A percentile compares a stretch with the other conserved stretches of the same genome.
Conservation (phyloP, 64 coral and sea anemone genomes). For the Acropora tenuis region DNA sequence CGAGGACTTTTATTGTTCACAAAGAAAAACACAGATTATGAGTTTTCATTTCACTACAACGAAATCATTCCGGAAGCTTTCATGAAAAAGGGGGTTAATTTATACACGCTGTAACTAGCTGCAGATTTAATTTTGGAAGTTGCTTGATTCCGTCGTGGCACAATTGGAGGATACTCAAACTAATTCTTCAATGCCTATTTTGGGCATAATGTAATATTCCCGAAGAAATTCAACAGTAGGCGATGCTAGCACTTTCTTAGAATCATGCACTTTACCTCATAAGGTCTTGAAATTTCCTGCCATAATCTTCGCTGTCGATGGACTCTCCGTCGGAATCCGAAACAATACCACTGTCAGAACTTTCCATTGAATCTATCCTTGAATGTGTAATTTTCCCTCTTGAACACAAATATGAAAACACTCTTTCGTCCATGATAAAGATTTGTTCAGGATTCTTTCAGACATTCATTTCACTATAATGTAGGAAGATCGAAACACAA, state of each 20-base stretch:
- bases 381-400: not conserved
- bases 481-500: not conserved
- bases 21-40: too few species aligned
- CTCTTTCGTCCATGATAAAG: not conserved
- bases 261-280: not conserved
- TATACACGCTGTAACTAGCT: too few species aligned
- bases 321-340: constrained; percentile 21
- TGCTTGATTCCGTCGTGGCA: too few species aligned
- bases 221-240: not conserved
- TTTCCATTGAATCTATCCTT: not conserved
- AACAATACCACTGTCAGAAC: constrained; percentile 8
- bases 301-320: not conserved
- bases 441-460: not conserved
- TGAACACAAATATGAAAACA: not conserved
- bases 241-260: not conserved
- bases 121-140: too few species aligned
- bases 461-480: not conserved
- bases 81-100: too few species aligned
- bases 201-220: not conserved
- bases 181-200: not conserved
- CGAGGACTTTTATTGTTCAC: too few species aligned
- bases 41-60: too few species aligned
- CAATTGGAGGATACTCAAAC: not conserved
- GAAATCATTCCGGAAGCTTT: too few species aligned
- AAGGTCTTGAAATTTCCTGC: not conserved